Conservation (phyloP, 1,140 invertebrate species). For the Tetragnatha versicolor region DNA sequence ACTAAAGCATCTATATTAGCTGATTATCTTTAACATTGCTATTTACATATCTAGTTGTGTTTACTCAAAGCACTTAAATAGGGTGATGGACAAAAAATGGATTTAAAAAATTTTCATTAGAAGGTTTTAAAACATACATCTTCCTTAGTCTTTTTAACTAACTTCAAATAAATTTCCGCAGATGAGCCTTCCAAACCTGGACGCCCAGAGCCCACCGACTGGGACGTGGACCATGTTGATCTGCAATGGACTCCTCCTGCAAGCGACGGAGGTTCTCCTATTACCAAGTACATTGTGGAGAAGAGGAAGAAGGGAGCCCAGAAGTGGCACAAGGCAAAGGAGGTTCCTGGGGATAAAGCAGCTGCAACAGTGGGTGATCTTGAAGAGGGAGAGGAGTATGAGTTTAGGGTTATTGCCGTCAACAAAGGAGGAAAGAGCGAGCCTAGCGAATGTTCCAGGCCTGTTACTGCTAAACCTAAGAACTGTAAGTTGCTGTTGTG, state of each 20-base stretch:
- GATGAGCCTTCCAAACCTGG: slow-evolving; percentile 86
- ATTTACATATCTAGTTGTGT: neutral
- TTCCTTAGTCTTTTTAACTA: neutral
- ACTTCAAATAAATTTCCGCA: slow-evolving; percentile 60
- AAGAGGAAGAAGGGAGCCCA: slow-evolving; percentile 91
- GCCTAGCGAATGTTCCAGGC: slow-evolving; percentile 89
- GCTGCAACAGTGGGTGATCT: slow-evolving; percentile 83
- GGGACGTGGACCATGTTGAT: slow-evolving; percentile 92
- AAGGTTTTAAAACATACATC: neutral
- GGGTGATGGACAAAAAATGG: neutral
- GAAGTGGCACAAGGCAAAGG: slow-evolving; percentile 74
- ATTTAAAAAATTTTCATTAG: neutral
- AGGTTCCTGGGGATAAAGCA: slow-evolving; percentile 76
- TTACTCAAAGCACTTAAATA: neutral
- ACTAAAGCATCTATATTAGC: neutral
- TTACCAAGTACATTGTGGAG: slow-evolving; percentile 86
- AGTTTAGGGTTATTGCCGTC: slow-evolving; percentile 94
- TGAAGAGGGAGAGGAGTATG: slow-evolving; percentile 93
- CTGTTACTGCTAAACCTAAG: slow-evolving; percentile 93
- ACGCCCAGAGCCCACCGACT: slow-evolving; percentile 88
- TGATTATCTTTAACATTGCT: neutral
- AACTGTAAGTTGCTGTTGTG: slow-evolving; percentile 35
- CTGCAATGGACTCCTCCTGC: slow-evolving; percentile 83
- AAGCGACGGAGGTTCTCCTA: slow-evolving; percentile 84
- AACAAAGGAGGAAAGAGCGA: slow-evolving; percentile 96